phyloP scores from a whole-genome alignment of 2,797 vertebrate species.

The Platalea minor region DNA sequence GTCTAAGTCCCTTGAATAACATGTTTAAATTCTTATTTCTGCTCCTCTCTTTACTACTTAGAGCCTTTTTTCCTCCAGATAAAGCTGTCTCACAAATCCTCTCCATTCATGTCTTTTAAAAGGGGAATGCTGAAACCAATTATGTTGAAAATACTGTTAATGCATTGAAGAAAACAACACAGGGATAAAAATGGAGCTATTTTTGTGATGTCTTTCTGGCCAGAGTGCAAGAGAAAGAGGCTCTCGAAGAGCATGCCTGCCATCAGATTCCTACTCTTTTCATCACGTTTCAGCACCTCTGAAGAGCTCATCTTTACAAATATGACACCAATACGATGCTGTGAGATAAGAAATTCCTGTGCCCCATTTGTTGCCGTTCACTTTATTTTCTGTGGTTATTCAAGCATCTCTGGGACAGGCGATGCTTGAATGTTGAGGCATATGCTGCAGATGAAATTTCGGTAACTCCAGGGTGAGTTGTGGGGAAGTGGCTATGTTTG shows the following conservation, averaged over 20 bases:
- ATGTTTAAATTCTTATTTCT: neutral
- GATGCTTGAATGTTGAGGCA: neutral
- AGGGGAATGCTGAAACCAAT: neutral
- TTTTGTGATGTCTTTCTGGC: neutral
- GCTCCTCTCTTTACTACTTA: neutral
- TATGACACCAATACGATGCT: neutral
- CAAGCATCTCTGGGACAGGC: neutral
- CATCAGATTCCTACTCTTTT: neutral
- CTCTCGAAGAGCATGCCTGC: neutral
- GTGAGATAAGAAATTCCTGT: neutral
- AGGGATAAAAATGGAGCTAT: neutral
- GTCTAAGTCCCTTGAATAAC: neutral
- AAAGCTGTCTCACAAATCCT: neutral
- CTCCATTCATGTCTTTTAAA: neutral
- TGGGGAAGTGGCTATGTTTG: neutral
- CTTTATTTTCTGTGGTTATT: neutral
- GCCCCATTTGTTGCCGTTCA: rapidly evolving
- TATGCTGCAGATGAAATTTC: neutral
- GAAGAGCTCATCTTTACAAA: neutral
- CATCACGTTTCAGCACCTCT: neutral
- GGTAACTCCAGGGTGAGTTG: neutral
- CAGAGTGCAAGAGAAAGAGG: neutral
- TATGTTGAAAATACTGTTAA: neutral
- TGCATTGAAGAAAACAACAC: rapidly evolving
- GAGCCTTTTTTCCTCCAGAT: neutral